Percentiles rank a stretch among this genome's conserved stretches.
Evolutionary conservation across 1,140 invertebrate genomes (phyloP).

Genomic region (Holotrichia oblita): DNA sequence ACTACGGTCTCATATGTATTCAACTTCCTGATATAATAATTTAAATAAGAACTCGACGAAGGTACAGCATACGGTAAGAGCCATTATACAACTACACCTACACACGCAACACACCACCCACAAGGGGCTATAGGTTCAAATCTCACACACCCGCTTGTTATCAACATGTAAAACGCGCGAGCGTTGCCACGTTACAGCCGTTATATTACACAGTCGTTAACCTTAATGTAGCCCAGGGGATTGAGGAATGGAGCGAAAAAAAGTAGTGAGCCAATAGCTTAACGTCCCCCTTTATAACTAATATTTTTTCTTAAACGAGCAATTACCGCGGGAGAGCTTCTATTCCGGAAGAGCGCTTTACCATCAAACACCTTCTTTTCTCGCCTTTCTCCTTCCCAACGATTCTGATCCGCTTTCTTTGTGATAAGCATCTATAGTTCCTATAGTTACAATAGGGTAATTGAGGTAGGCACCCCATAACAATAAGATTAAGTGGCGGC

Average conservation of each 20-base stretch:
- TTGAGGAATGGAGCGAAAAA: neutral
- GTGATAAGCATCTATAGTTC: neutral
- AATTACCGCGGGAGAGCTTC: neutral
- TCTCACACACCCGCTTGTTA: neutral
- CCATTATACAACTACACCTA: too few relatives aligned
- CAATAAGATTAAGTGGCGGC: too few relatives aligned
- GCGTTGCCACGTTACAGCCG: neutral
- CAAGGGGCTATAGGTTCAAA: neutral
- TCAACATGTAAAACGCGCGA: neutral
- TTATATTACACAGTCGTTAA: slow-evolving; percentile 1
- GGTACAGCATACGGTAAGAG: too few relatives aligned
- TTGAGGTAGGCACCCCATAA: too few relatives aligned
- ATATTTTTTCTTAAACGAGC: neutral
- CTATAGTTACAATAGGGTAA: neutral
- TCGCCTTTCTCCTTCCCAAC: neutral
- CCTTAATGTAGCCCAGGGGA: neutral
- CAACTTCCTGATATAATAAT: too few relatives aligned
- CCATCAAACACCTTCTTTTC: neutral
- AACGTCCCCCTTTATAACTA: neutral
- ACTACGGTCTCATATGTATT: too few relatives aligned
- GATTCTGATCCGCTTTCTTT: neutral
- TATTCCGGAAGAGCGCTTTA: neutral
- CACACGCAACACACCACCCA: too few relatives aligned
- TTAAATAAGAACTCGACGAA: too few relatives aligned
- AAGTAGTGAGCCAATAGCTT: neutral